A percentile compares a stretch with the other conserved stretches of the same genome.
These are phyloP conservation scores for Bos taurus DNA, from an alignment of 2,113 vertebrate genomes.

Conservation along the genomic window DNA sequence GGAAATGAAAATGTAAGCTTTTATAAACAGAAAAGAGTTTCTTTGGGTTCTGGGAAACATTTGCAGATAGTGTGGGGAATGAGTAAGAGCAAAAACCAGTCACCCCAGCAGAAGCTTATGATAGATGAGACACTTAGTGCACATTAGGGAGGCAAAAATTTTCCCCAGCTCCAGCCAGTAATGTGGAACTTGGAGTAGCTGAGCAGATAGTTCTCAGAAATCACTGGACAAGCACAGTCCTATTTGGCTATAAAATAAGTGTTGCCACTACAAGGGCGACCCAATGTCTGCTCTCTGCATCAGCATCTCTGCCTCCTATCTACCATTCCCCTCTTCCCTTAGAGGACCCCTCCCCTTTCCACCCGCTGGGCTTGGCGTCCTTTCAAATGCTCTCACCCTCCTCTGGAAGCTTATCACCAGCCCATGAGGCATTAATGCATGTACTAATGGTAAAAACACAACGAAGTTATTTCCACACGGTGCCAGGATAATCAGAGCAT, in stretches of 20 bases:
- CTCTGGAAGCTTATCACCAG: background rate
- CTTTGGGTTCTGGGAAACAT: conserved; percentile 1
- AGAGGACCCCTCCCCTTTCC: background rate
- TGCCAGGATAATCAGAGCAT: conserved; percentile 45
- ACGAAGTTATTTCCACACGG: background rate
- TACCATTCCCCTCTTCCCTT: background rate
- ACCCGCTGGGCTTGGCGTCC: background rate
- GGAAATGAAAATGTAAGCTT: background rate
- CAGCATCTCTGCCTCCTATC: background rate
- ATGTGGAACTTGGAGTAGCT: conserved; percentile 3
- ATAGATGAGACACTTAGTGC: conserved; percentile 34
- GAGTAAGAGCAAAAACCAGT: background rate
- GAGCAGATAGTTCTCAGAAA: conserved; percentile 23
- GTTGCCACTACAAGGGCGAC: background rate
- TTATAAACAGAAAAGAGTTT: background rate
- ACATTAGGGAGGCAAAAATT: background rate
- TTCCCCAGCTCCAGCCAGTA: background rate
- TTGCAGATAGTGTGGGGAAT: background rate
- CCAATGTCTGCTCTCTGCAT: background rate
- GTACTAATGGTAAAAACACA: background rate
- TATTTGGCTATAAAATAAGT: background rate
- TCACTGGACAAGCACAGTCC: conserved; percentile 11
- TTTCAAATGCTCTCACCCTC: background rate
- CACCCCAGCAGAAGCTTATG: background rate
- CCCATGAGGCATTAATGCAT: background rate